Base-by-base conservation (phyloP, 2,888 invertebrate genomes). In the Clanis bilineata region DNA sequence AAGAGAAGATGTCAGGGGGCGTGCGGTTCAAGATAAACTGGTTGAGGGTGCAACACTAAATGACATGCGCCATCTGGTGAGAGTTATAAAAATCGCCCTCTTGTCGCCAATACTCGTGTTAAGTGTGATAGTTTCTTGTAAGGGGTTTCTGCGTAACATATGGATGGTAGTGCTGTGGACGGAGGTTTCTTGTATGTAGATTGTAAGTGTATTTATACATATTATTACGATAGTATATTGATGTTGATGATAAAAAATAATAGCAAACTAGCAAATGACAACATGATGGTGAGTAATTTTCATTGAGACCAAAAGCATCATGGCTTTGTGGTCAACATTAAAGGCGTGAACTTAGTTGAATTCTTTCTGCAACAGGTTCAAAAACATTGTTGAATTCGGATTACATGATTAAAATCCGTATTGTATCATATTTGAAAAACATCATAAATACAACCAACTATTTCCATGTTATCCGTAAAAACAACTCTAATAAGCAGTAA, bases 61-160 rank as follows among this genome's bases (percentile, higher is more conserved):
- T 90, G 91, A 89, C 90, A 86, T 76, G 80, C 86, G 84, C 79
- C 91, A 91, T 90, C 88, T 92, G 91, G 80, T 75, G 82, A 69
- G 74, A 73, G 85, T 86, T 82, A 90, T 90, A 91, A 91, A 89
- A 88, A 83, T 83, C 72, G 85, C 89, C 90, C 90, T 85, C 85
- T 80, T 80, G 76, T 80, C 73, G 76, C 77, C 80, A 82, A 78
- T 83, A 84, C 74, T 83, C 75, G 76, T 86, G 86, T 86, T 78
- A 76, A 72, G 76, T 77, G 80, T 77, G 85, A 85, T 86, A 87
- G 85, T 88, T 87, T 84, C 88, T 84, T 88, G 87, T 86, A 83
- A 85, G 84, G 83, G 58, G 58, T 58, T 58, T 12, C 51, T 51
- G 38, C 47, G 39, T 58, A 56, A 72, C 73, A 72, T 71, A 67